phyloP scores from a whole-genome alignment of 2,888 invertebrate species.

The Cephus runcator region DNA sequence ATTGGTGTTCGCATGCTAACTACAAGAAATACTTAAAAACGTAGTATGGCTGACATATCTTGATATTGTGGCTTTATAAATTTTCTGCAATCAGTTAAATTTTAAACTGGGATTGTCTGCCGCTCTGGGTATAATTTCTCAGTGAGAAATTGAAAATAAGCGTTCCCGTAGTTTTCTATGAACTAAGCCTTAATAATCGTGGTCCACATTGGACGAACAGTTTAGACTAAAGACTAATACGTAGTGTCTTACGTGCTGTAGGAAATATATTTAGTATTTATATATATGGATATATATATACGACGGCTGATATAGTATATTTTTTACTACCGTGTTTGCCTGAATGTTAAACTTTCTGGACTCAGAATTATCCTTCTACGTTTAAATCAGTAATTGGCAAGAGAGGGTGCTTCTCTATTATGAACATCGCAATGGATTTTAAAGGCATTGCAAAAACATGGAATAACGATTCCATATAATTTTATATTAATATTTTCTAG shows the following conservation, averaged over 20 bases:
- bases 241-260: neutral
- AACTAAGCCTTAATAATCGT: constrained; percentile 18
- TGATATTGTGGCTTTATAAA: neutral
- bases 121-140: neutral
- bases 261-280: constrained; percentile 8
- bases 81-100: neutral
- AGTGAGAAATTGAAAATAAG: neutral
- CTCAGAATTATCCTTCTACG: neutral
- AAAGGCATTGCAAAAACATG: neutral
- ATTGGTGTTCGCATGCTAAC: neutral
- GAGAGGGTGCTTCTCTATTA: neutral
- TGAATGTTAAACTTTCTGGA: neutral
- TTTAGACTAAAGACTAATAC: neutral
- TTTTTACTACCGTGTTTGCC: constrained; percentile 19
- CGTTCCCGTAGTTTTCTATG: constrained; percentile 11
- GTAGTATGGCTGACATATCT: neutral
- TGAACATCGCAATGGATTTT: neutral
- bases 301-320: constrained; percentile 17
- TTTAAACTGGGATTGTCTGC: neutral
- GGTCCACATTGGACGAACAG: neutral
- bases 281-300: constrained; percentile 18
- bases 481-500: neutral
- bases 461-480: neutral
- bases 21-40: neutral
- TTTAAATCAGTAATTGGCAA: neutral